Conservation (phyloP, 2,797 vertebrate species). For the Triplophysa yarkandensis region DNA sequence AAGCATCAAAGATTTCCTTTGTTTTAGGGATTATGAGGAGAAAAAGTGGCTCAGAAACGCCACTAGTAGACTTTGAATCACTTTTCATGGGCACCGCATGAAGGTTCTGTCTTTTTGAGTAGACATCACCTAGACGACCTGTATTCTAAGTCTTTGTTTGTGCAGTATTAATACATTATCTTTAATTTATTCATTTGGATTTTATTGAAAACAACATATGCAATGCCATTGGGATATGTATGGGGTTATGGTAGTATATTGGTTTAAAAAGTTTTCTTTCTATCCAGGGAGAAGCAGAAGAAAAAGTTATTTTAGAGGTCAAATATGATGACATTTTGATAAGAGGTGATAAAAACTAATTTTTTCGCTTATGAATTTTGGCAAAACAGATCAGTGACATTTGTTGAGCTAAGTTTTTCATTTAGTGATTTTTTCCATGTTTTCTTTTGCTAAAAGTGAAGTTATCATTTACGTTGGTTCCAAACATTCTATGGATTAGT, state of each 20-base stretch:
- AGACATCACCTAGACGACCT: too few species aligned
- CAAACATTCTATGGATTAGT: background rate
- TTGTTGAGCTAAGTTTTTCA: background rate
- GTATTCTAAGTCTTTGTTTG: background rate
- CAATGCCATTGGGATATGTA: background rate
- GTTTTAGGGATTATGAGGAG: conserved; percentile 3
- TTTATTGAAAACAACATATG: background rate
- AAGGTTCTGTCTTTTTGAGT: too few species aligned
- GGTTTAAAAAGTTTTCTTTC: background rate
- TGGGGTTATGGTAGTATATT: background rate
- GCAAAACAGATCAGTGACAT: background rate
- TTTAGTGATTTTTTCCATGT: background rate
- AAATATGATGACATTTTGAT: background rate
- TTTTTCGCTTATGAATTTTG: background rate
- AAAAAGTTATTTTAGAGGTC: background rate
- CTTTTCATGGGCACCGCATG: too few species aligned
- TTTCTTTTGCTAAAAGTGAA: background rate
- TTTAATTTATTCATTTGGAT: conserved; percentile 1
- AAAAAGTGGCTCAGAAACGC: conserved; percentile 6
- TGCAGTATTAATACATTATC: background rate
- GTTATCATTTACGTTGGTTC: background rate
- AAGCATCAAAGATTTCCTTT: conserved; percentile 27
- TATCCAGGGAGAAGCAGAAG: background rate
- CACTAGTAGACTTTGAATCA: background rate
- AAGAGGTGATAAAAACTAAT: background rate